A percentile compares a stretch with the other conserved stretches of the same genome.
These are phyloP conservation scores for Antrozous pallidus DNA, from an alignment of 2,797 vertebrate genomes.

Conservation along the genomic window DNA sequence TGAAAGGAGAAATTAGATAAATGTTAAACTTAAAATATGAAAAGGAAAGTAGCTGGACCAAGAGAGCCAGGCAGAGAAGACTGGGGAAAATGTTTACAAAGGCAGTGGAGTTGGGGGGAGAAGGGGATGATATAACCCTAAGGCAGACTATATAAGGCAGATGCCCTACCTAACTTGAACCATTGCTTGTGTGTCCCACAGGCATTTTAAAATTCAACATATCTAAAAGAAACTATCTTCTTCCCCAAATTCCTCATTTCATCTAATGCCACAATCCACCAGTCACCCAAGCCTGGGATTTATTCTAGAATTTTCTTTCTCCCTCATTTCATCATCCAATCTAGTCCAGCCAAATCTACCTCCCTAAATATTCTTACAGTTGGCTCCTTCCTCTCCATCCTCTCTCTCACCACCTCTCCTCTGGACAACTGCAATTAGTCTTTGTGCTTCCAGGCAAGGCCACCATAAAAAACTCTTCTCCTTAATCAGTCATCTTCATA, in stretches of 20 bases:
- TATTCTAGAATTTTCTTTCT: background rate
- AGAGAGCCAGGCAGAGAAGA: background rate
- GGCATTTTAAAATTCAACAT: background rate
- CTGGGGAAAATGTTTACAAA: background rate
- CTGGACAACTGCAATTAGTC: background rate
- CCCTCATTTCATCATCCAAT: background rate
- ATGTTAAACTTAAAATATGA: slow-evolving; percentile 15
- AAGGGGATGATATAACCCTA: background rate
- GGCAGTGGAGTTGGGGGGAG: too few species aligned
- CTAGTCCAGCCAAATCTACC: background rate
- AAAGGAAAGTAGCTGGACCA: background rate
- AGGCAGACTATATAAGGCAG: background rate
- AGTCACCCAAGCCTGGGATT: background rate
- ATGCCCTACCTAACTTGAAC: background rate
- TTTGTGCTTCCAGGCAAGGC: background rate
- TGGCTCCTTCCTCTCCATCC: background rate
- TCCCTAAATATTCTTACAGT: background rate
- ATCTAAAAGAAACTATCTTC: background rate
- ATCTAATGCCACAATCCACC: background rate
- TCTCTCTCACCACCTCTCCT: background rate
- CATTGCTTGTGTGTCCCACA: background rate
- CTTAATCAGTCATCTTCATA: background rate
- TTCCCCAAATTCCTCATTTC: background rate
- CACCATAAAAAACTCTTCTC: background rate
- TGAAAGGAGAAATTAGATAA: background rate